Base-by-base conservation (phyloP, 2,113 vertebrate genomes). In the Mus pahari region DNA sequence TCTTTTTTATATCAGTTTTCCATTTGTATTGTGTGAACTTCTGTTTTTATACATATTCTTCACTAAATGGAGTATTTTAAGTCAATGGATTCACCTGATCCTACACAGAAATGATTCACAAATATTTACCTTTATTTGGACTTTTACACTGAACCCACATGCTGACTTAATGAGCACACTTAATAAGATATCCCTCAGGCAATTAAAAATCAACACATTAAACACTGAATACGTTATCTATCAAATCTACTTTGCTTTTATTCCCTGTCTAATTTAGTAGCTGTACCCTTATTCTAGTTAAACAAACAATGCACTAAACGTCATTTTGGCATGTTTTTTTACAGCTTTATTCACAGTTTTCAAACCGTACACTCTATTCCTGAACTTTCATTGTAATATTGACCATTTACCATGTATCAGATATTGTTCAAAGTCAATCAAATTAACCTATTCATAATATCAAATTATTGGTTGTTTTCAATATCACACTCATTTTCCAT, bases 181-280 rank as follows among this genome's bases (percentile, higher is more conserved):
- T 96, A 95, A 79, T 91, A 89, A 66, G 83, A 45, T 20, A 0
- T 64, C 53, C 71, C 83, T 93, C 45, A 91, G 53, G 90, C 86
- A 93, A 89, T 96, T 94, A 33, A 94, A 94, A 96, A 89, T 89
- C 58, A 88, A 70, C 53, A 77, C 53, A 17, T 92, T 91, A 75
- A 93, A 77, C 36, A 82, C 1, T 73, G 33, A 81, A 48, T 16
- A 75, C 70, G 86, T 84, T 77, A 70, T 74, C 86, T 84, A 74
- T 97, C 53, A 86, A 89, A 58, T 62, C 28, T 66, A 16, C 12
- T 9, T 82, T 53, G 8, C 64, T 84, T 83, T 95, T 50, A 60
- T 77, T 96, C 36, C n/a, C 22, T 93, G 4, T 94, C 33, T 86
- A 91, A 91, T 86, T 64, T 91, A 36, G 13, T 66, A 8, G 24